phyloP scores from a whole-genome alignment of 2,888 invertebrate genomes.

The Nemotelus pantherinus region DNA sequence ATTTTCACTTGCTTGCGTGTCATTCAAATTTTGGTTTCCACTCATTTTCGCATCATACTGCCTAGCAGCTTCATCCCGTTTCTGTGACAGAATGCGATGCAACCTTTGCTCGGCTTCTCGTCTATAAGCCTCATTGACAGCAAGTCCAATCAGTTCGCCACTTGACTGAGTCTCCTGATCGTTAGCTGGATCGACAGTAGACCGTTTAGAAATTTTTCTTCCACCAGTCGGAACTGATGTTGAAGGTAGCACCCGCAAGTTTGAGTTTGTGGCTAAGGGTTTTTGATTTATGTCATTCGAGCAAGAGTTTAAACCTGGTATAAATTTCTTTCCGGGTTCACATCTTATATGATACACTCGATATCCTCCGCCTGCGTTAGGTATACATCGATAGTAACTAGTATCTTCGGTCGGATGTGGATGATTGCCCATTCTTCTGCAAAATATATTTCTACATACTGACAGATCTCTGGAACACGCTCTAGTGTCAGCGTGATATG shows the following conservation, averaged over 20 bases:
- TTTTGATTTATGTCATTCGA: background rate
- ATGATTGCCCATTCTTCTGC: slow-evolving; percentile 14
- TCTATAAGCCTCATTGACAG: slow-evolving; percentile 2
- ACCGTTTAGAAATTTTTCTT: background rate
- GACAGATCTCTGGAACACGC: slow-evolving; percentile 26
- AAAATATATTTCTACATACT: slow-evolving; percentile 4
- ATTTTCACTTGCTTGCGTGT: background rate
- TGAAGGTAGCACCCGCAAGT: no score
- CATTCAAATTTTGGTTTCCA: background rate
- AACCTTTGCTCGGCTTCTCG: slow-evolving; percentile 17
- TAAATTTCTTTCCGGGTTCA: background rate
- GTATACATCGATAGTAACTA: slow-evolving; percentile 30
- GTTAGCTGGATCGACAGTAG: background rate
- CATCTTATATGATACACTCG: slow-evolving; percentile 34
- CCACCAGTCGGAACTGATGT: background rate
- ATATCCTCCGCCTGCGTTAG: slow-evolving; percentile 19
- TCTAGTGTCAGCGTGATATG: background rate
- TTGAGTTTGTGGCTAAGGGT: no score
- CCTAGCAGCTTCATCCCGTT: slow-evolving; percentile 31
- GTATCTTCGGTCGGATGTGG: slow-evolving; percentile 18
- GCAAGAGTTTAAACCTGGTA: background rate
- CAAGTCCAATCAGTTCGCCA: background rate
- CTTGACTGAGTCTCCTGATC: background rate
- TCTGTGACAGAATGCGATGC: background rate
- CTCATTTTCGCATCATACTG: slow-evolving; percentile 13